These are phyloP conservation scores for Chaetodon trifasciatus DNA, from an alignment of 2,797 vertebrate species.

Conservation along the genomic window DNA sequence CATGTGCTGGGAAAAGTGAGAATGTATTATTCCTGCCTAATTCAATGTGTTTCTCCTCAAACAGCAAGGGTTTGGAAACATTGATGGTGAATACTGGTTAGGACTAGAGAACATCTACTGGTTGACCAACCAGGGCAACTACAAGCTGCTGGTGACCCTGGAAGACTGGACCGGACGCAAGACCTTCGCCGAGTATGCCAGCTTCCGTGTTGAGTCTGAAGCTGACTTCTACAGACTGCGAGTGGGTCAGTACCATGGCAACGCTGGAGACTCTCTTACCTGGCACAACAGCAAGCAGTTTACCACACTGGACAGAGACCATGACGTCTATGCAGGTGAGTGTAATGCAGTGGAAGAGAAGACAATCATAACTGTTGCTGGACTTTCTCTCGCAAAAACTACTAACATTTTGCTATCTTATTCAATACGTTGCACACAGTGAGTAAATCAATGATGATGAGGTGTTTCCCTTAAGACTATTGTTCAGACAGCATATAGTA, in stretches of 20 bases:
- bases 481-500: too few relatives aligned
- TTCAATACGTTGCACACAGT: background rate
- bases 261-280: constrained; percentile 91
- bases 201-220: constrained; percentile 91
- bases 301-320: constrained; percentile 92
- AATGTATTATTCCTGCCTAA: constrained; percentile 13
- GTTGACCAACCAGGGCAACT: constrained; percentile 93
- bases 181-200: constrained; percentile 92
- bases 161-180: constrained; percentile 93
- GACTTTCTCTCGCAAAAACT: background rate
- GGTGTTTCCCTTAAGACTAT: too few relatives aligned
- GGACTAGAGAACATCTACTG: constrained; percentile 95
- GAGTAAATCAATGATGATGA: background rate
- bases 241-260: constrained; percentile 91
- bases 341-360: background rate
- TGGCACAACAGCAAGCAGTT: constrained; percentile 95
- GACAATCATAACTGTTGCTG: background rate
- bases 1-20: constrained; percentile 3
- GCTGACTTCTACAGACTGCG: constrained; percentile 88
- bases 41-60: background rate
- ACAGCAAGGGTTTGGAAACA: constrained; percentile 97
- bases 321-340: constrained; percentile 91
- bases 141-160: constrained; percentile 92
- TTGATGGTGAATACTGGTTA: constrained; percentile 96
- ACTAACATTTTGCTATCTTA: background rate